phyloP scores from a whole-genome alignment of 2,797 vertebrate genomes.

The Ptychadena robeensis region DNA sequence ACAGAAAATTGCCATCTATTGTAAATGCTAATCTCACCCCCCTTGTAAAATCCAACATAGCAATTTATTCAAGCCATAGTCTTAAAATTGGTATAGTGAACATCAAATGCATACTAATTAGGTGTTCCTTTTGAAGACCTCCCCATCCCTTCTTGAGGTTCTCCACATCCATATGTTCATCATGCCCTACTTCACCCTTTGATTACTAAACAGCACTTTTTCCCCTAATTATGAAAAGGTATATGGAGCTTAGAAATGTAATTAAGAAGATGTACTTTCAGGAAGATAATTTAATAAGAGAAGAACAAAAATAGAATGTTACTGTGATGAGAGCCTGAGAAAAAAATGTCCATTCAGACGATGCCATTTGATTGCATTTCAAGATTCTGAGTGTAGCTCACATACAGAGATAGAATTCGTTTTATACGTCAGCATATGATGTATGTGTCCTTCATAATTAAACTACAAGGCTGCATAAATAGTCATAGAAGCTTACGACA shows the following conservation, averaged over 20 bases:
- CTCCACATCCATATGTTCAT: slow-evolving; percentile 77
- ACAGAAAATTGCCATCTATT: slow-evolving; percentile 80
- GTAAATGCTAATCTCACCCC: slow-evolving; percentile 80
- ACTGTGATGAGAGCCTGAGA: neutral
- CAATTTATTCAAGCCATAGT: slow-evolving; percentile 78
- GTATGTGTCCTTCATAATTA: neutral
- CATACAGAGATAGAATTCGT: neutral
- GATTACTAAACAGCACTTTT: slow-evolving; percentile 74
- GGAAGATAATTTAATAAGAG: slow-evolving; percentile 69
- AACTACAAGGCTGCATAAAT: neutral
- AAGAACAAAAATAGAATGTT: slow-evolving; percentile 25
- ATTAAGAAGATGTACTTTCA: slow-evolving; percentile 70
- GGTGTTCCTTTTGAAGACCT: slow-evolving; percentile 76
- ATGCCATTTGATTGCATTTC: neutral
- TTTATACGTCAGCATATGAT: neutral
- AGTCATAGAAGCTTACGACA: neutral
- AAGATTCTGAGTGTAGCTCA: neutral
- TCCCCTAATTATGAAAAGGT: slow-evolving; percentile 72
- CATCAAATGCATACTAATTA: slow-evolving; percentile 80
- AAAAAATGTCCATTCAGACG: slow-evolving; percentile 61
- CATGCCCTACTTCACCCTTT: slow-evolving; percentile 77
- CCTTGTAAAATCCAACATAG: slow-evolving; percentile 73
- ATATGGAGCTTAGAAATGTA: slow-evolving; percentile 67
- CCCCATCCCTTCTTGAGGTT: slow-evolving; percentile 73
- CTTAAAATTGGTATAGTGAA: slow-evolving; percentile 78